Base-by-base conservation (phyloP, 2,113 vertebrate species). In the Apteryx mantelli region DNA sequence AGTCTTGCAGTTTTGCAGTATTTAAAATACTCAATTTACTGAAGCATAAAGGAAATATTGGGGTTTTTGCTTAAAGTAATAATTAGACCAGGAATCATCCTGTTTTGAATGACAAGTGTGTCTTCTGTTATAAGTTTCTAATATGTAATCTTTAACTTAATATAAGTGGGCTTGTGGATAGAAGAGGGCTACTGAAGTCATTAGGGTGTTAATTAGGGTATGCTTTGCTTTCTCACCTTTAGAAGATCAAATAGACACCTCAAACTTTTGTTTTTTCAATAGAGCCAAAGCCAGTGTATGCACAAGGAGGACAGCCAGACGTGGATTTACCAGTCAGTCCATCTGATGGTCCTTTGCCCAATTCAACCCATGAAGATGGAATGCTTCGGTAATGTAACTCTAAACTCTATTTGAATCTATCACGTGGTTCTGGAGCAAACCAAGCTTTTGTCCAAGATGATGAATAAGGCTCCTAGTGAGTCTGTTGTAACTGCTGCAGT, bases 251-350 rank as follows among this genome's bases (percentile, higher is more conserved):
- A 30, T 50, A 13, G 9, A 36, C 21, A 7, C 58, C 73, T 21
- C 26, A n/a, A 69, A 32, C 85, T 4, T 85, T 78, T 21, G 73
- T 12, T 95, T 2, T 95, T 96, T 95, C 92, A 64, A 89, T 95
- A 99, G 99, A 99, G 89, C 99, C 99, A 82, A 99, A 99, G 93
- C 99, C 99, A n/a, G 99, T 99, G 53, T 99, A 99, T 87, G 99
- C 99, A 89, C 99, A 99, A 95, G 99, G 99, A 56, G 99, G 99
- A 55, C 99, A 99, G 93, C 99, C 99, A 63, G 99, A 99, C 46
- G 99, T 99, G 88, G 99, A 99, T 98, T 98, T 99, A 92, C 99
- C 99, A 26, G 99, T 99, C 86, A 99, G 99, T 95, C 99, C 99
- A 12, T 99, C 99, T 84, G 99, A 99, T 91, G 99, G 99, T 64